Evolutionary conservation across 2,888 invertebrate species (phyloP), one percentile per base, ranked within the genome.

Genomic region (Caenorhabditis imperialis): DNA sequence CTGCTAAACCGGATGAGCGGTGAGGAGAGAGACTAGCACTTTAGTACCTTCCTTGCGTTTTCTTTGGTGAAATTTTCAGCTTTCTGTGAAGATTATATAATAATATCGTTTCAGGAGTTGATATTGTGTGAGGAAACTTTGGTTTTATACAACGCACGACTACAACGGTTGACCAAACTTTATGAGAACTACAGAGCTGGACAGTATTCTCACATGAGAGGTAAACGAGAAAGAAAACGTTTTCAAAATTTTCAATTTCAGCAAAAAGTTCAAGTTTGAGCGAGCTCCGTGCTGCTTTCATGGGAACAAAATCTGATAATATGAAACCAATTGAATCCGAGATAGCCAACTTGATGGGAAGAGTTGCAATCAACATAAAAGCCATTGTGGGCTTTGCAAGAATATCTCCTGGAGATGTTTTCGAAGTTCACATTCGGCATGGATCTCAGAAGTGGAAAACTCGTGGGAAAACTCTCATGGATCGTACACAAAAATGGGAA

Each of bases 341-440:
- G 40, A 65, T 85, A 14, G 57, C 69, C 18, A 81, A 77, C 23
- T 74, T 87, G 75, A 78, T 86, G 75, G 86, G 86, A n/a, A 37
- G 82, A n/a, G 76, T 86, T 20, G 70, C 82, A 1, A 60, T 86
- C 42, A 84, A 86, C 42, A 74, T 86, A 23, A 84, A 86, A 78
- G 91, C 91, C 27, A 90, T 91, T 78, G 90, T 90, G 77, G 91
- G 91, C 12, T 91, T 91, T 87, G 91, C 91, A 5, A 88, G 91
- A 6, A 88, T 91, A 35, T 90, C 91, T 82, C 89, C 91, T 1
- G 91, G 91, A 3, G 91, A 91, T 85, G 90, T 90, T 25, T 91
- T 91, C 88, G 91, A 91, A 82, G 90, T 91, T 25, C 88, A 89
- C 3, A 86, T 91, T 12, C 88, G 90, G 57, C 90, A 91, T 81